These are phyloP conservation scores for Argyrosomus regius DNA, from an alignment of 2,797 vertebrate species.

Conservation along the genomic window DNA sequence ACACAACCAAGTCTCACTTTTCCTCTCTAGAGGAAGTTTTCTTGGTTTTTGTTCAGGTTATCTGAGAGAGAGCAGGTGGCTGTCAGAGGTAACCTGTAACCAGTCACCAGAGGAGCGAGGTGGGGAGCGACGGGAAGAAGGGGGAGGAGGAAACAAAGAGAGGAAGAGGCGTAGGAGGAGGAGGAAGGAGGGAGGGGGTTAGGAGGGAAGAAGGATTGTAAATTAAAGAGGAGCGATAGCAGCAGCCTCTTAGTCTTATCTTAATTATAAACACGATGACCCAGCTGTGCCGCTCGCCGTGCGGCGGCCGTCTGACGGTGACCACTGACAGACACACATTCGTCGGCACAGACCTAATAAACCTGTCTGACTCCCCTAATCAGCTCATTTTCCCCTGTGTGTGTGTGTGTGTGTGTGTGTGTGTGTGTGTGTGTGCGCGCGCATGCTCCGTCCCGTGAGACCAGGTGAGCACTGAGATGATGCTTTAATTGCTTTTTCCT, in stretches of 20 bases:
- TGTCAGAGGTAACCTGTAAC: conserved; percentile 41
- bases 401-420: conserved; percentile 31
- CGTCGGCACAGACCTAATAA: conserved; percentile 57
- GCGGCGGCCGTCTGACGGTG: conserved; percentile 15
- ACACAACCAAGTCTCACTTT: conserved; percentile 14
- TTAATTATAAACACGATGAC: conserved; percentile 81
- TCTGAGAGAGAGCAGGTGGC: conserved; percentile 37
- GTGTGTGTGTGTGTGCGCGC: conserved; percentile 15
- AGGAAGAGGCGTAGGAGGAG: neutral
- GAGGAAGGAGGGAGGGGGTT: neutral
- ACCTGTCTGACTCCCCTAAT: conserved; percentile 64
- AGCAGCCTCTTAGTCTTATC: conserved; percentile 66
- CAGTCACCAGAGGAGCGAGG: neutral
- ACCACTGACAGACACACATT: conserved; percentile 43
- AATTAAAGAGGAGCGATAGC: conserved; percentile 65
- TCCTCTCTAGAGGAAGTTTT: conserved; percentile 41
- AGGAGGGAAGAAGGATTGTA: conserved; percentile 6
- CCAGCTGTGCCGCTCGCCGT: conserved; percentile 58
- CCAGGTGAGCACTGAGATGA: conserved; percentile 56
- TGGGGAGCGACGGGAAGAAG: neutral
- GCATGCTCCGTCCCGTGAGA: conserved; percentile 33
- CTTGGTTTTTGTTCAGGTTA: conserved; percentile 42
- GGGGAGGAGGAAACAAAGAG: conserved; percentile 18
- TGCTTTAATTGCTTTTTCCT: conserved; percentile 65
- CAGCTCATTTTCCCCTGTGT: conserved; percentile 51